Percentiles rank a stretch among this genome's conserved stretches.
Evolutionary conservation across 2,888 invertebrate species (phyloP).

Genomic region (Pseudococcus longispinus): DNA sequence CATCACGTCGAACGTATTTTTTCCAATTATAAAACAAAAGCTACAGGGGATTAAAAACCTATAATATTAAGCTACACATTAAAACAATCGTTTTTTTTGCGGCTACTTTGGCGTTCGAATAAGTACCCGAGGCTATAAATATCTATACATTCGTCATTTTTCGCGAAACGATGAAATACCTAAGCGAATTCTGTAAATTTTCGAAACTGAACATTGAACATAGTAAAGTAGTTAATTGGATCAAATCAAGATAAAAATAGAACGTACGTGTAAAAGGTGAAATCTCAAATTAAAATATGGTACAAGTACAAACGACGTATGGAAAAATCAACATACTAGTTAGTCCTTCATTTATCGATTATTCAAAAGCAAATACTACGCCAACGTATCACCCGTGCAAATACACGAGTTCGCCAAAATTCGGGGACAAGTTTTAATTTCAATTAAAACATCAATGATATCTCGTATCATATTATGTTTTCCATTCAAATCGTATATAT

Average conservation of each 20-base stretch:
- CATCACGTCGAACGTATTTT: not conserved
- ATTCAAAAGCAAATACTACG: not conserved
- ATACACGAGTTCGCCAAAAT: not conserved
- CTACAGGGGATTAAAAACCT: not conserved
- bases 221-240: no score
- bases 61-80: not conserved
- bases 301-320: not conserved
- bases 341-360: not conserved
- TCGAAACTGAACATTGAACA: no score
- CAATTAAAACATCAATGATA: constrained; percentile 19
- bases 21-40: constrained; percentile 8
- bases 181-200: no score
- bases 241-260: no score
- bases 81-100: not conserved
- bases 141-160: no score
- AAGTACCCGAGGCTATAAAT: no score
- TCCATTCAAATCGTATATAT: not conserved
- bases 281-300: not conserved
- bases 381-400: not conserved
- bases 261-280: no score
- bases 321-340: not conserved
- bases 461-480: not conserved
- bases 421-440: constrained; percentile 12
- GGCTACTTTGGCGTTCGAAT: no score
- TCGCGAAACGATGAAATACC: no score